Evolutionary conservation across 2,888 invertebrate genomes (phyloP).

Genomic region (Aspidiotus destructor): DNA sequence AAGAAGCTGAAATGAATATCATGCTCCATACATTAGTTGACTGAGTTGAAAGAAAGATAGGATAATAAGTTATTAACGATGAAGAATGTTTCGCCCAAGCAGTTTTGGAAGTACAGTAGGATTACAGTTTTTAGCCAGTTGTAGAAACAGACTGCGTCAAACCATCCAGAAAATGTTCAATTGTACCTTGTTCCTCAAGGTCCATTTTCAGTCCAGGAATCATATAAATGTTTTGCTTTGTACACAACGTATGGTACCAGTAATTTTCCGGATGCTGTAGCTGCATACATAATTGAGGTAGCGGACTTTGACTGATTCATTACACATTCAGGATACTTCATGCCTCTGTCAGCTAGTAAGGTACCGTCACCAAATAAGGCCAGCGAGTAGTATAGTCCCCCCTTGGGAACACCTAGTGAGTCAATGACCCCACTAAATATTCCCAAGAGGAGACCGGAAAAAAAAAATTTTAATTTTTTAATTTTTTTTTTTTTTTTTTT

Average conservation of each 20-base stretch:
- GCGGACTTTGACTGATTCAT: neutral
- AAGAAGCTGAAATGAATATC: neutral
- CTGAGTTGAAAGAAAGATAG: neutral
- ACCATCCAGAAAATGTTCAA: conserved; percentile 9
- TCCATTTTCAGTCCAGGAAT: neutral
- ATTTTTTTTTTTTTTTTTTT: no score
- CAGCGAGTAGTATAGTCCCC: no score
- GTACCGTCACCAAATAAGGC: no score
- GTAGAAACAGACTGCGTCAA: neutral
- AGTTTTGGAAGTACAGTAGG: no score
- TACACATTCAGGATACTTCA: neutral
- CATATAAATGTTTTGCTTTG: neutral
- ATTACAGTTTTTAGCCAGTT: no score
- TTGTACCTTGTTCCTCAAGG: conserved; percentile 1
- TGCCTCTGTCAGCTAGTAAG: no score
- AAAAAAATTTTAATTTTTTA: no score
- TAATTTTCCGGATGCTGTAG: neutral
- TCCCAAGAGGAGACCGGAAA: no score
- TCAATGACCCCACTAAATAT: no score
- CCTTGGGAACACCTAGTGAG: no score
- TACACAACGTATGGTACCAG: neutral
- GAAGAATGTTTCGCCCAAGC: neutral
- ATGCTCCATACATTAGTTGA: neutral
- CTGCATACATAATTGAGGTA: neutral
- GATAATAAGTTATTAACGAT: neutral